Evolutionary conservation across 2,113 vertebrate genomes (phyloP).

Genomic region (Rhadina sibilatrix): DNA sequence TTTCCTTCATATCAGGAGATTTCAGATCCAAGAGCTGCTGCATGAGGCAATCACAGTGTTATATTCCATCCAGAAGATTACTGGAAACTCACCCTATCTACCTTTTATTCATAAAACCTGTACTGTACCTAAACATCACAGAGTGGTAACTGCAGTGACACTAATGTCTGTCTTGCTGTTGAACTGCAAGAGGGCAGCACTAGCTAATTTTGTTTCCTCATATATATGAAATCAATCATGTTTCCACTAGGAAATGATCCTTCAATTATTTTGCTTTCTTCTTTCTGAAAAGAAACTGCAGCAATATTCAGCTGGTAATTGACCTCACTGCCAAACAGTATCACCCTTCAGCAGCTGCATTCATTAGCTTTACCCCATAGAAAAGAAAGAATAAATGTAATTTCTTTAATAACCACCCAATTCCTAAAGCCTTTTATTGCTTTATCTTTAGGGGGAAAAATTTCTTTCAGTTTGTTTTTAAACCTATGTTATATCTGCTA

Average conservation of each 20-base stretch:
- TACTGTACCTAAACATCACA: neutral
- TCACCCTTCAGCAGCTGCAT: neutral
- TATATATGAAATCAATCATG: neutral
- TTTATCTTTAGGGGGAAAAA: neutral
- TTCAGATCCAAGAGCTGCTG: neutral
- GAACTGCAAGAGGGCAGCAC: neutral
- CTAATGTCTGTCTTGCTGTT: neutral
- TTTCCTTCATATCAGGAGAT: neutral
- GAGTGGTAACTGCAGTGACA: neutral
- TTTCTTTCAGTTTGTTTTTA: neutral
- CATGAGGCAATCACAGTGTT: neutral
- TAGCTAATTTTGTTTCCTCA: neutral
- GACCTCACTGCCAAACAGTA: neutral
- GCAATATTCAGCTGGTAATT: neutral
- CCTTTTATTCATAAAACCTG: neutral
- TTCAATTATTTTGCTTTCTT: neutral
- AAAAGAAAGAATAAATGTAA: neutral
- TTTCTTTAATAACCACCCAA: neutral
- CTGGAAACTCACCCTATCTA: neutral
- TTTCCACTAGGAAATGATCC: neutral
- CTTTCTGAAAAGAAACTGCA: neutral
- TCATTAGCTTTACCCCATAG: neutral
- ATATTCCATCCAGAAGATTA: neutral
- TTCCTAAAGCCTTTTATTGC: neutral
- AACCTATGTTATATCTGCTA: neutral